A percentile compares a stretch with the other conserved stretches of the same genome.
phyloP scores from a whole-genome alignment of 2,113 vertebrate species.

The Cygnus buccinator region DNA sequence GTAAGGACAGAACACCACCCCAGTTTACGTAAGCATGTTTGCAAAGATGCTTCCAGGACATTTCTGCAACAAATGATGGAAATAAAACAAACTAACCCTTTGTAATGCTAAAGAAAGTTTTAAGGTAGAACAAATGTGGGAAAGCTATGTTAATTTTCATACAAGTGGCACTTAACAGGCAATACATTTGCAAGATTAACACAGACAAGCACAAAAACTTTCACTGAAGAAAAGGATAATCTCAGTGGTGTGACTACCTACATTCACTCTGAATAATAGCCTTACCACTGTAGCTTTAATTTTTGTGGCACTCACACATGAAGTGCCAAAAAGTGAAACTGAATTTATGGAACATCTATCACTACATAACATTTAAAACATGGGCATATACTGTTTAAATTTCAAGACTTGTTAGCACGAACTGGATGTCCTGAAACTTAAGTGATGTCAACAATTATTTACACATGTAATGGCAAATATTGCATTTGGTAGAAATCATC shows the following conservation, averaged over 20 bases:
- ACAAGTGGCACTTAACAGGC: neutral
- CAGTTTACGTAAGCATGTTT: neutral
- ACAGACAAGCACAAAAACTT: neutral
- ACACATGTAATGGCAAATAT: neutral
- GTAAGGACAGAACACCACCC: neutral
- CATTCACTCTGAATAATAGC: neutral
- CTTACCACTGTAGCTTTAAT: neutral
- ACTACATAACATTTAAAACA: neutral
- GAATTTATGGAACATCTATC: neutral
- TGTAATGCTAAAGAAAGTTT: neutral
- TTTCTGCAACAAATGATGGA: neutral
- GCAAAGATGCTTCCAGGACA: neutral
- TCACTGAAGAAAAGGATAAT: neutral
- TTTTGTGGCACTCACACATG: neutral
- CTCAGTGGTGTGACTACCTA: neutral
- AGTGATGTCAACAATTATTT: neutral
- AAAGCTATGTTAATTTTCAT: neutral
- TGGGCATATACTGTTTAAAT: neutral
- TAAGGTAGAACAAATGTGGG: neutral
- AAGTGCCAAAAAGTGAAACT: neutral
- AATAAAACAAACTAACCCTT: neutral
- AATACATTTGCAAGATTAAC: neutral
- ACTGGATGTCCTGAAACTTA: neutral
- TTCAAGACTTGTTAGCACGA: neutral
- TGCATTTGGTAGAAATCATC: neutral